phyloP scores from a whole-genome alignment of 2,888 invertebrate species.

The Noctua janthina region DNA sequence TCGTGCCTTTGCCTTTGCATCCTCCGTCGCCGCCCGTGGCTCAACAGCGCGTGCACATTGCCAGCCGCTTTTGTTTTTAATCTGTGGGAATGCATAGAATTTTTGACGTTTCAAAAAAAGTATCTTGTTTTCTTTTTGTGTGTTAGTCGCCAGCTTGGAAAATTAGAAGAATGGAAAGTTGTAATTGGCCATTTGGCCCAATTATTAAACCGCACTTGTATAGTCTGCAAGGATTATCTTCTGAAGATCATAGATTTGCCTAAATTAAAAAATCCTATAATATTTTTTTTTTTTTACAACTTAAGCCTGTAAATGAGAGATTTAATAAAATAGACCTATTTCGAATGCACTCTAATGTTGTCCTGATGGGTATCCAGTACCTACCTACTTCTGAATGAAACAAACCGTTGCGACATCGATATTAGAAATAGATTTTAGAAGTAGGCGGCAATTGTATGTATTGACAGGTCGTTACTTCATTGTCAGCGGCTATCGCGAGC shows the following conservation, averaged over 20 bases:
- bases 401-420: slow-evolving; percentile 11
- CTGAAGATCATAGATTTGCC: not conserved
- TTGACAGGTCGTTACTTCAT: slow-evolving; percentile 55
- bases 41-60: slow-evolving; percentile 77
- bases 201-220: not conserved
- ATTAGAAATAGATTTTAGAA: slow-evolving; percentile 45
- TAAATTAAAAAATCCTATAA: not conserved
- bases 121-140: slow-evolving; percentile 18
- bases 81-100: slow-evolving; percentile 68
- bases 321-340: not conserved
- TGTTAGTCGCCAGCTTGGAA: not conserved
- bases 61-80: slow-evolving; percentile 81
- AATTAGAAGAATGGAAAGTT: not conserved
- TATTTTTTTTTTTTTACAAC: not conserved
- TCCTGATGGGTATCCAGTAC: not conserved
- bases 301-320: not conserved
- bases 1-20: slow-evolving; percentile 84
- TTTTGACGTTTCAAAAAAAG: slow-evolving; percentile 45
- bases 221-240: not conserved
- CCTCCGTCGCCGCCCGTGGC: slow-evolving; percentile 75
- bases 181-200: not conserved
- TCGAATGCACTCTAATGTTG: not conserved
- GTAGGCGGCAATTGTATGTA: slow-evolving; percentile 56
- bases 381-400: not conserved
- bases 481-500: slow-evolving; percentile 45